Base-by-base conservation (phyloP, 1,140 invertebrate species). In the Tachypleus tridentatus region DNA sequence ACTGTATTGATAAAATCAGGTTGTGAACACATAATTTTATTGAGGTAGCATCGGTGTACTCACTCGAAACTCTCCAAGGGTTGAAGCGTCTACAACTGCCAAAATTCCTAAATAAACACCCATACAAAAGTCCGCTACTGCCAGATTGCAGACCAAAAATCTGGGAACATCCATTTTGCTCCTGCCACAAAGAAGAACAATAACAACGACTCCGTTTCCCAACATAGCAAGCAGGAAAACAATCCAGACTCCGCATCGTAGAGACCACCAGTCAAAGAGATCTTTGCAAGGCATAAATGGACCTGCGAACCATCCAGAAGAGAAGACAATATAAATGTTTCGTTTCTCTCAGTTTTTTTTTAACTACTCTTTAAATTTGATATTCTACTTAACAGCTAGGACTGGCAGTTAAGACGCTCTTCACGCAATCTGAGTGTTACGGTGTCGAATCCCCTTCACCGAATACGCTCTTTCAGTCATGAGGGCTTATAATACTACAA, bases 91-190 rank as follows among this genome's bases (percentile, higher is more conserved):
- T 6, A 98, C 91, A 6, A 97, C 89, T 0, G 96, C 97, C 69
- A 99, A 76, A 68, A 98, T 87, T 9, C 94, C 88, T 65, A 99
- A 79, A 78, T 98, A 98, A 58, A 97, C 82, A 56, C 94, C 96
- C 93, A 97, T 97, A 73, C 91, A 93, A 76, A 96, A 93, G 78
- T 98, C 93, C 0, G 94, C 93, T 1, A 91, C 87, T 0, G 93
- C 93, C 56, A 98, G 80, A 77, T 98, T 97, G 74, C 93, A 96
- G n/a, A 98, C 93, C n/a, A 98, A 82, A 77, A 98, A 97, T 67
- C 93, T 77, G 0, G 93, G 93, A 4, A 97, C 93, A 76, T 97
- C 93, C 83, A 97, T 92, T 77, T 96, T 95, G 64, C 88, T 90
- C 70, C 91, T 82, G 51, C 91, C 91, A 74, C 91, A 94, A 51